Evolutionary conservation across 2,797 vertebrate species (phyloP).

Genomic region (Anabacerthia variegaticeps): DNA sequence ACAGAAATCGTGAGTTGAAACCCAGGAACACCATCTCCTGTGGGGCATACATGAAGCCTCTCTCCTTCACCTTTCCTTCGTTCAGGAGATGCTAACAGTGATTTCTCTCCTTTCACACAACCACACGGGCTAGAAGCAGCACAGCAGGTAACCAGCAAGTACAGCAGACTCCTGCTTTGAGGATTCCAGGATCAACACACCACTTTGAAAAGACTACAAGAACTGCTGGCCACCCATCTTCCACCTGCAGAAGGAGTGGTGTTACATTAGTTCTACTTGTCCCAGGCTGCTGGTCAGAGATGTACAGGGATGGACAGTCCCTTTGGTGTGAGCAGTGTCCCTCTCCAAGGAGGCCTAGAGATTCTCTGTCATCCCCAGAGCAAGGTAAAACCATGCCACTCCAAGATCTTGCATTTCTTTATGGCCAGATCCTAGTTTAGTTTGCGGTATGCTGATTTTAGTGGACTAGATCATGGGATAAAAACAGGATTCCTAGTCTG

Average conservation of each 20-base stretch:
- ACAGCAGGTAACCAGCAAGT: not conserved
- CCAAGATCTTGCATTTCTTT: not conserved
- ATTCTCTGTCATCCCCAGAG: not conserved
- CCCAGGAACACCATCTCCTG: not conserved
- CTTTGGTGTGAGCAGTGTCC: no score
- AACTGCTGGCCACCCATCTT: not conserved
- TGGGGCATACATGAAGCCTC: rapidly evolving
- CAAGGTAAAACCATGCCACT: not conserved
- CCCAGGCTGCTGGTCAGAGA: not conserved
- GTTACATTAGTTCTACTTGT: not conserved
- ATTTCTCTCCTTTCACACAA: not conserved
- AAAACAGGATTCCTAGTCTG: not conserved
- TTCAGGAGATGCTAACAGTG: not conserved
- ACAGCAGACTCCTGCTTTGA: not conserved
- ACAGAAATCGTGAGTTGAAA: not conserved
- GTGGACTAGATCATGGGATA: not conserved
- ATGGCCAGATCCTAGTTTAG: not conserved
- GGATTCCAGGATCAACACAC: not conserved
- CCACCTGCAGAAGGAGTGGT: rapidly evolving
- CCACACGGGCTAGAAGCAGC: rapidly evolving
- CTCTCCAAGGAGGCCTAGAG: not conserved
- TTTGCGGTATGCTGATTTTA: not conserved
- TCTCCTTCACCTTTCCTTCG: not conserved
- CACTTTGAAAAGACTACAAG: not conserved
- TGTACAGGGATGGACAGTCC: not conserved